Evolutionary conservation across 2,113 vertebrate genomes (phyloP), one percentile per base, ranked within the genome.

Genomic region (Malurus elegans): DNA sequence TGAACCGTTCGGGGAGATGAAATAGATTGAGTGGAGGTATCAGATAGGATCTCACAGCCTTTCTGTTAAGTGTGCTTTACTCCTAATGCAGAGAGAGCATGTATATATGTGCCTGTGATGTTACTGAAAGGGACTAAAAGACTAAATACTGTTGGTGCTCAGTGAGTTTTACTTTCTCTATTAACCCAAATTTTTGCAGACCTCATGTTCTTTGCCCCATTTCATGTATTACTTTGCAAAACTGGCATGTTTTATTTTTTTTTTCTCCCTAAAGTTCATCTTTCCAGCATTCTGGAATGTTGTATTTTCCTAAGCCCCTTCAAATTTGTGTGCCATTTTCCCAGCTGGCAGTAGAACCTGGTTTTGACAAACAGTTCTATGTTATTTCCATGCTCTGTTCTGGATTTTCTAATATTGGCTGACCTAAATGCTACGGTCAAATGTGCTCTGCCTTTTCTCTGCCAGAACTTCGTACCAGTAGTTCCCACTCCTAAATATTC

Each of bases 1-100:
- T 81, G 76, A 86, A 93, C 32, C 25, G 7, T 90, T 91, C 0
- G 0, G 42, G 48, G 71, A 95, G 91, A 86, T 84, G 84, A 80
- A 91, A 58, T 50, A 92, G 81, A 85, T 94, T 62, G 45, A 62
- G 18, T 56, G 32, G 71, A 91, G 44, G 48, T 70, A 18, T 78
- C 64, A 80, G 90, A 86, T 70, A 47, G 47, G 54, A 74, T 96
- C 81, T 91, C 18, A 0, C 65, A 47, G 34, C 50, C 70, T 79
- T 89, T 71, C 76, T 80, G 76, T 94, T 90, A 73, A 82, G 73
- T 76, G 10, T 6, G 3, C 48, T 84, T 92, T 53, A 23, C n/a
- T 81, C 28, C 47, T 86, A 66, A 66, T 76, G 62, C 64, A 58
- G 66, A 65, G 36, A 29, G 9, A 66, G 5, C 10, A 7, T 5